Evolutionary conservation across 2,888 invertebrate genomes (phyloP), one percentile per base, ranked within the genome.

Genomic region (Hyposoter dolosus): DNA sequence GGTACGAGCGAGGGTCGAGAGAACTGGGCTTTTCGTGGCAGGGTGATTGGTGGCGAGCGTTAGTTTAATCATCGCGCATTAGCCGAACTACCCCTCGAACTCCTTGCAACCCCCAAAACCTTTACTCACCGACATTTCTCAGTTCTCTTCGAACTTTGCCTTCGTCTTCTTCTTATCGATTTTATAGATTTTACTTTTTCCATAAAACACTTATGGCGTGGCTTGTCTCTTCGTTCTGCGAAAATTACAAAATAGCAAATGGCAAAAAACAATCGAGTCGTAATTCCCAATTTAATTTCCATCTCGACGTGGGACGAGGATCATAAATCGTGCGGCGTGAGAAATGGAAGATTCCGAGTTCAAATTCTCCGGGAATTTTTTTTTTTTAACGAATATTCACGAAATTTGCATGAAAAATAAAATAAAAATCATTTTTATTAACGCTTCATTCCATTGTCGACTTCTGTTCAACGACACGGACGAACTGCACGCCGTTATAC

Each of bases 41-140:
- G 93, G 90, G 92, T 94, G 93, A 94, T 94, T 91, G 93, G 93
- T 94, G 91, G 93, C 89, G 90, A 89, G 91, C 93, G 93, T 93
- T 94, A 94, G 93, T 93, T 94, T 94, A 93, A 94, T 94, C 94
- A 93, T 94, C 93, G 91, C 93, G 93, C 93, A 93, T 94, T 94
- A 94, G 93, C 93, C 91, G 86, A 84, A 82, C 83, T 79, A 81
- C 76, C 81, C 86, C 76, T 60, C 50, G 63, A 76, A 77, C 75
- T 78, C 63, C 71, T 78, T 74, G 65, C 84, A 86, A 71, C 53
- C 76, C 75, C 71, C 75, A 86, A 86, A 88, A 86, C 83, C 84
- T 88, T 71, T 77, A 66, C 65, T 82, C 81, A 76, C 60, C 47
- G 50, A 72, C 63, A 83, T 80, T 82, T 83, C 80, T 71, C 85